These are phyloP conservation scores for Serinus canaria DNA, from an alignment of 2,113 vertebrate genomes.

Conservation along the genomic window DNA sequence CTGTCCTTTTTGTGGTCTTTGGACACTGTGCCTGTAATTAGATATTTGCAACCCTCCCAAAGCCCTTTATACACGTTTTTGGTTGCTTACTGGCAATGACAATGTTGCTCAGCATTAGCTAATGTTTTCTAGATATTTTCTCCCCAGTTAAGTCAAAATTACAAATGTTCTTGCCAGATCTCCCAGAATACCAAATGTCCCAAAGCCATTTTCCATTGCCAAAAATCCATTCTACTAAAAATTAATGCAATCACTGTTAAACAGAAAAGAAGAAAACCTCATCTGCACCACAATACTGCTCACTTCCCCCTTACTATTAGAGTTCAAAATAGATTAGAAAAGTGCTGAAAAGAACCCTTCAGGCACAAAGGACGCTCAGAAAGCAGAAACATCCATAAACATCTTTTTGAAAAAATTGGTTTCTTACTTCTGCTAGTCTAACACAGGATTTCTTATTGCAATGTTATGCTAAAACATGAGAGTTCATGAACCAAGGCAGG, in stretches of 20 bases:
- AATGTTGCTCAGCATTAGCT: neutral
- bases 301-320: neutral
- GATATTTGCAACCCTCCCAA: neutral
- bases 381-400: neutral
- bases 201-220: neutral
- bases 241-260: neutral
- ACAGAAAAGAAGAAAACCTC: neutral
- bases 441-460: neutral
- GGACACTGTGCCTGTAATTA: neutral
- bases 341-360: neutral
- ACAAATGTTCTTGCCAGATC: neutral
- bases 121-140: neutral
- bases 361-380: neutral
- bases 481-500: conserved; percentile 45
- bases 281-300: neutral
- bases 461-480: conserved; percentile 2
- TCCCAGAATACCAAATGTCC: neutral
- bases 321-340: neutral
- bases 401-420: neutral
- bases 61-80: neutral
- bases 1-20: neutral
- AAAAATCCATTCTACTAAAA: neutral
- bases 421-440: neutral
- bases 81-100: neutral
- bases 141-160: neutral